Evolutionary conservation across 2,113 vertebrate genomes (phyloP).

Genomic region (Paramormyrops kingsleyae): DNA sequence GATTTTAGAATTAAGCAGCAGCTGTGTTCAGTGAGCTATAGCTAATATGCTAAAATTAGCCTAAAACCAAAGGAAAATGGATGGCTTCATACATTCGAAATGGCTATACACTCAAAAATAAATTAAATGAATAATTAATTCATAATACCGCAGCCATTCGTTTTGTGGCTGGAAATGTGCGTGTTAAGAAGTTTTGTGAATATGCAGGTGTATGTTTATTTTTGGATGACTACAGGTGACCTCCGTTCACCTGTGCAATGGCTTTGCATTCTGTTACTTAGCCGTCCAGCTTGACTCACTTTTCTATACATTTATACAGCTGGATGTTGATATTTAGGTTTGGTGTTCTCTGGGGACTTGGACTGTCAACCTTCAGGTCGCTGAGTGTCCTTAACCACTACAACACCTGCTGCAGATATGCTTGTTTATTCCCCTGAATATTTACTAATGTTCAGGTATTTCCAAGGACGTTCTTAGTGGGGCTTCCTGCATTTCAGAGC

Average conservation of each 20-base stretch:
- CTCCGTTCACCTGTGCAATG: not conserved
- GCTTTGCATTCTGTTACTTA: not conserved
- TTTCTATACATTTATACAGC: not conserved
- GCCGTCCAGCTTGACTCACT: not conserved
- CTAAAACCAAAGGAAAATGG: not conserved
- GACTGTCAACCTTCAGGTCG: not conserved
- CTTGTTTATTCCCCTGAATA: not conserved
- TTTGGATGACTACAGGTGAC: not conserved
- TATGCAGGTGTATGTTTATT: not conserved
- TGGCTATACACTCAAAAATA: not conserved
- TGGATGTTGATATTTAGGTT: not conserved
- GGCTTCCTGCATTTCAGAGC: not conserved
- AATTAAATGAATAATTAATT: constrained; percentile 6
- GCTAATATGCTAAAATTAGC: not conserved
- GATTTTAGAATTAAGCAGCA: not conserved
- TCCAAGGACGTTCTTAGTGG: not conserved
- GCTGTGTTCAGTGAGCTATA: not conserved
- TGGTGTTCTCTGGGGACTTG: not conserved
- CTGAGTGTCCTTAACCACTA: not conserved
- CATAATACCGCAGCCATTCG: not conserved
- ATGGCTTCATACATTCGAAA: not conserved
- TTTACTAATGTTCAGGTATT: not conserved
- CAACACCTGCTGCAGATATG: not conserved
- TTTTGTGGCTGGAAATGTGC: not conserved
- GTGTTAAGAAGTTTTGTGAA: not conserved